phyloP scores from a whole-genome alignment of 2,113 vertebrate species.

The Megaptera novaeangliae region DNA sequence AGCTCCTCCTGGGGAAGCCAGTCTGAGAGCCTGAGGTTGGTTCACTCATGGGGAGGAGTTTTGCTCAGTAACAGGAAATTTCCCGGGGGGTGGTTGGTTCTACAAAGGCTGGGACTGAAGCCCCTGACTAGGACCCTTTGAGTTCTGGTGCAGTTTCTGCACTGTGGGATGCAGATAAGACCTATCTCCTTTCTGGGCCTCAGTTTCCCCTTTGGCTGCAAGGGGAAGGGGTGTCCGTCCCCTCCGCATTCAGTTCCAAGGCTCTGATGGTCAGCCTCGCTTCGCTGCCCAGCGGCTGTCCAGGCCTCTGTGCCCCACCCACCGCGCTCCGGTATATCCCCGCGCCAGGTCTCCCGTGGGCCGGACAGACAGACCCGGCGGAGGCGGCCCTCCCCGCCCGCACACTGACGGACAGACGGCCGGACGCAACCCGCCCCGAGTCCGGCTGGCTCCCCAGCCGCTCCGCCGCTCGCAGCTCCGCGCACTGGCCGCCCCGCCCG shows the following conservation, averaged over 20 bases:
- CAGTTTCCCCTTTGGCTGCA: background rate
- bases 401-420: background rate
- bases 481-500: slow-evolving; percentile 23
- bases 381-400: background rate
- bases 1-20: background rate
- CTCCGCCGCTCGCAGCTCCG: background rate
- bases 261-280: background rate
- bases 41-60: background rate
- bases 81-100: background rate
- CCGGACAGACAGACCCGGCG: background rate
- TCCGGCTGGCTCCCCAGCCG: background rate
- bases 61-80: background rate
- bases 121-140: background rate
- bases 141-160: background rate
- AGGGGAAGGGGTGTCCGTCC: background rate
- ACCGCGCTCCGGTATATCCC: background rate
- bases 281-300: background rate
- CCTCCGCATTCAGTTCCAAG: background rate
- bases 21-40: background rate
- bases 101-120: rapidly evolving
- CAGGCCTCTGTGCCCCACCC: background rate
- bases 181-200: background rate
- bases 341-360: background rate
- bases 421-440: background rate
- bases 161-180: background rate